A percentile compares a stretch with the other conserved stretches of the same genome.
Conservation (phyloP, 2,797 vertebrate genomes). For the Perodicticus potto region DNA sequence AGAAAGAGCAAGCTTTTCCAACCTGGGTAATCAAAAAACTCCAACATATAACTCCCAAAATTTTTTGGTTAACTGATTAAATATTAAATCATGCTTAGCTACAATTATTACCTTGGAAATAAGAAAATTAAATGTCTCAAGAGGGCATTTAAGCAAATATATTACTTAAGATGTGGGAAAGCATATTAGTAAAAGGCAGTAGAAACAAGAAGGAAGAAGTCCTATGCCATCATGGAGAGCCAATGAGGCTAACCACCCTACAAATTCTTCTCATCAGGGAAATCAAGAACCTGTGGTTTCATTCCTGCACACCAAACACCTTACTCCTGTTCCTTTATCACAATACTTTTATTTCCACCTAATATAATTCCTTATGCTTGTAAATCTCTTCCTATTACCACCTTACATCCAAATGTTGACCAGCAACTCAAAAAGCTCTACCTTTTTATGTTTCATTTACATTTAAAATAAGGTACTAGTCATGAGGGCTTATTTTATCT, state of each 20-base stretch:
- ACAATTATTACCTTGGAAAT: background rate
- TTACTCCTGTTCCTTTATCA: background rate
- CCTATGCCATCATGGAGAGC: background rate
- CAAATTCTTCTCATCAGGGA: background rate
- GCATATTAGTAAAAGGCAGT: background rate
- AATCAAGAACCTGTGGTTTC: background rate
- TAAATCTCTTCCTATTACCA: background rate
- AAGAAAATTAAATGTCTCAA: conserved; percentile 12
- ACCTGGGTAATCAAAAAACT: background rate
- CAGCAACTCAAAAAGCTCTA: background rate
- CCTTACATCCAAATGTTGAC: background rate
- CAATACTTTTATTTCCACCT: background rate
- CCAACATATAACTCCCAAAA: background rate
- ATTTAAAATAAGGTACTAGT: background rate
- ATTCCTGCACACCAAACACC: background rate
- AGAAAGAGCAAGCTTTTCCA: conserved; percentile 24
- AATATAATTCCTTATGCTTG: background rate
- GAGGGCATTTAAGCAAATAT: background rate
- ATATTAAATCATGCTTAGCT: background rate
- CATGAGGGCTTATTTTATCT: background rate
- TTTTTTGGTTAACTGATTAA: background rate
- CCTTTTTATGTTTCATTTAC: background rate
- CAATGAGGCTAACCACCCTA: background rate
- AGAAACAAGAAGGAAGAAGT: background rate
- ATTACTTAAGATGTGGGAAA: background rate